Base-by-base conservation (phyloP, 1,140 invertebrate species). In the Apis dorsata region DNA sequence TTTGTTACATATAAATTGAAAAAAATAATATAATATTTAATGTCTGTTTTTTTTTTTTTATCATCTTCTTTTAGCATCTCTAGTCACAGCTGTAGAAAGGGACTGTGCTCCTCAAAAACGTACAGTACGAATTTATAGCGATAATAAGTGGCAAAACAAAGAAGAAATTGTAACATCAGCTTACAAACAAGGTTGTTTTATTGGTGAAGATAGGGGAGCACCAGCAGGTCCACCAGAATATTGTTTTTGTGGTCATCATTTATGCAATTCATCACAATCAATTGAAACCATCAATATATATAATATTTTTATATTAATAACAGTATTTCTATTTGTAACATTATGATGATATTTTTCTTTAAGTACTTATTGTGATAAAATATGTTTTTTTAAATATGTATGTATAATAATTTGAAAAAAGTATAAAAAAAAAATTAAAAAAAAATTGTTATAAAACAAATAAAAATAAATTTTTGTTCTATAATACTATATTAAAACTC, bases 101-200 rank as follows among this genome's bases (percentile, higher is more conserved):
- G 96, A 96, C 80, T 98, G 97, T 89, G 96, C 97, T 0, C 92
- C 95, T 2, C 97, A 98, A 90, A 96, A 95, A 86, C 93, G 96
- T 78, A 94, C 94, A 10, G 95, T 95, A 82, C 95, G 95, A 21
- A 86, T 86, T 11, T 93, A 92, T 28, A 94, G 95, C 72, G 94
- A 96, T 77, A 94, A 94, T 4, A 87, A 90, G 63, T 97, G 96
- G 97, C 91, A 95, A 9, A 91, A 93, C 24, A 94, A 95, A 85
- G 94, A 95, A 34, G 92, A 95, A 80, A 93, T 97, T 10, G 92
- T 96, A 73, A 95, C 95, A 87, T 94, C 95, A 9, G 92, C 92
- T 2, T 97, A 97, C 87, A 80, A 93, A 44, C 95, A 96, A 88
- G 97, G 96, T 3, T 98, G 97, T 88, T 93, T 92, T 76, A 90